Base-by-base conservation (phyloP, 2,113 vertebrate species). In the Melierax canorus region DNA sequence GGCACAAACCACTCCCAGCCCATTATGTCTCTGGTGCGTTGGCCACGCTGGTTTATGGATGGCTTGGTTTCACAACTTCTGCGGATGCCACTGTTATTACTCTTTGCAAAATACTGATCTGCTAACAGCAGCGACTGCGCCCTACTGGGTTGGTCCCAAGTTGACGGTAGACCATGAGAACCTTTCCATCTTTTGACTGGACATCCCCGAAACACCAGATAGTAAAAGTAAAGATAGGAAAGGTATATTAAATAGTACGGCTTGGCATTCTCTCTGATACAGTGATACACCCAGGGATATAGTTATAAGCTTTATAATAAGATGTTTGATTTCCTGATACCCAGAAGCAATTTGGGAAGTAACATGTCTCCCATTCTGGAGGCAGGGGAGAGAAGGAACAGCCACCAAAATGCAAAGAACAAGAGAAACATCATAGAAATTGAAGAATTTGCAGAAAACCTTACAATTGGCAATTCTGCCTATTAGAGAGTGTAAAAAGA, bases 71-170 rank as follows among this genome's bases (percentile, higher is more conserved):
- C 46, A 51, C 36, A 72, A 39, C 51, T 72, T 50, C 56, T 30
- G 15, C 0, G 1, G 23, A 56, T n/a, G 39, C 8, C 2, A 0
- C 18, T 19, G n/a, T 69, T 75, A 43, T 4, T 55, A 27, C 29
- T 76, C 71, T 56, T 45, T 39, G 19, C 32, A 60, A 88, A 77
- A 72, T 9, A 50, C 9, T 50, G 16, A 67, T 50, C 67, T 30
- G 22, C 56, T 56, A 32, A 66, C 21, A 69, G 71, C 22, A 50
- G 41, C 3, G 6, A 56, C 51, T 45, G 11, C 2, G 3, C 34
- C 38, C 12, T 39, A 4, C 18, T 63, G 16, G 13, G 21, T 2
- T 34, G 36, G 15, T 56, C 23, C 62, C 26, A 86, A 53, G n/a
- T 4, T 71, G 63, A 68, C 26, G 46, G 26, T 26, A 68, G 63